Base-by-base conservation (phyloP, 2,113 vertebrate genomes). In the Cynopterus brachyotis region DNA sequence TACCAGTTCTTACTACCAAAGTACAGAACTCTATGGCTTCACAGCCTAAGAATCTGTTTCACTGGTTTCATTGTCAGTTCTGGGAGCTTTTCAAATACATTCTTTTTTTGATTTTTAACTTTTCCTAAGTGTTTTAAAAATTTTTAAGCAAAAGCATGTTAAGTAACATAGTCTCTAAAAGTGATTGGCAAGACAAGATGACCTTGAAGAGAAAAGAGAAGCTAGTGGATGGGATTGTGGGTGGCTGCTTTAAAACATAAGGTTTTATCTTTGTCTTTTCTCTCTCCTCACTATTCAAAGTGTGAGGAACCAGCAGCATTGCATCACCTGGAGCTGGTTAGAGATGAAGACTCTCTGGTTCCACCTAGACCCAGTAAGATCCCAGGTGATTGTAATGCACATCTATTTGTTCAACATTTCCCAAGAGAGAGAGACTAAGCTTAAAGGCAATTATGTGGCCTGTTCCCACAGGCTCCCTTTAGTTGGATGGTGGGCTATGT, bases 341-440 rank as follows among this genome's bases (percentile, higher is more conserved):
- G 57, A 60, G 47, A 55, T 0, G 32, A 40, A 26, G 3, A 42
- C 1, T 24, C 32, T 76, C 40, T 40, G 60, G 19, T 11, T 16
- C 22, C 47, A 62, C 57, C 35, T 40, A 59, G 70, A n/a, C 12
- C 6, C 6, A 1, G 7, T 6, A 12, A 15, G 67, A n/a, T 28
- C 37, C 26, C 32, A 19, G 13, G 57, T 19, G 32, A 32, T 26
- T 82, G 37, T 12, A 37, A 30, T 0, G 1, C 1, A 35, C 9
- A 9, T 9, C 24, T 3, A 15, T 42, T 17, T 47, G n/a, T 17
- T 22, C 35, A n/a, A 53, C 9, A 5, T 11, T 1, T 0, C 30
- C 60, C 0, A 1, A 28, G n/a, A 16, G 17, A 69, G 11, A 6
- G 13, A 75, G 16, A 6, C 20, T 15, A 9, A 42, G 47, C 16